These are phyloP conservation scores for Eucidaris tribuloides DNA, from an alignment of 35 echinoderm and acorn worm species.

Conservation along the genomic window DNA sequence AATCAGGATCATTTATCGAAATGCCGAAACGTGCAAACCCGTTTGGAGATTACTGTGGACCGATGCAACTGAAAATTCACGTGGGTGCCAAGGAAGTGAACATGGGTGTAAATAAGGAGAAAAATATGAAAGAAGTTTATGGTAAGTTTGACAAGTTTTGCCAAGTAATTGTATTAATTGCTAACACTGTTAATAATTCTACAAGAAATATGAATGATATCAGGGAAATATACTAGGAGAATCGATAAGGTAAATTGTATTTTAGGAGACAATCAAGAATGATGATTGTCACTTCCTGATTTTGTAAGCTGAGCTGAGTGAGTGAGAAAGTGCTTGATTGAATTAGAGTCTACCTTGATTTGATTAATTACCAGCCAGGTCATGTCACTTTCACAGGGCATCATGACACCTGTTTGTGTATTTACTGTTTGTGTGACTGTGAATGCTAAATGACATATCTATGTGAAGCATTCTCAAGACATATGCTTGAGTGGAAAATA, in stretches of 20 bases:
- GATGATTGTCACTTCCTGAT: not conserved
- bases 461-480: no score
- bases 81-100: slow-evolving; percentile 45
- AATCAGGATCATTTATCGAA: slow-evolving; percentile 1
- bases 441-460: no score
- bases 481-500: no score
- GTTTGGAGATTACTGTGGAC: slow-evolving; percentile 11
- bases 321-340: no score
- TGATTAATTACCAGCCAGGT: no score
- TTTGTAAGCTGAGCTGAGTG: not conserved
- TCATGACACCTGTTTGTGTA: no score
- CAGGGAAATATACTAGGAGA: not conserved
- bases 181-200: not conserved
- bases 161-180: not conserved
- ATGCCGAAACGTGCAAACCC: slow-evolving; percentile 65
- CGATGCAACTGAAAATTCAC: slow-evolving; percentile 51
- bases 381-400: no score
- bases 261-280: not conserved
- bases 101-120: slow-evolving; percentile 61
- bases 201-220: not conserved
- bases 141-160: slow-evolving; percentile 14
- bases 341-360: no score
- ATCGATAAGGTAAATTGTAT: not conserved
- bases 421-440: no score
- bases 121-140: slow-evolving; percentile 65